Evolutionary conservation across 2,113 vertebrate genomes (phyloP), one percentile per base, ranked within the genome.

Genomic region (Pardalotus punctatus): DNA sequence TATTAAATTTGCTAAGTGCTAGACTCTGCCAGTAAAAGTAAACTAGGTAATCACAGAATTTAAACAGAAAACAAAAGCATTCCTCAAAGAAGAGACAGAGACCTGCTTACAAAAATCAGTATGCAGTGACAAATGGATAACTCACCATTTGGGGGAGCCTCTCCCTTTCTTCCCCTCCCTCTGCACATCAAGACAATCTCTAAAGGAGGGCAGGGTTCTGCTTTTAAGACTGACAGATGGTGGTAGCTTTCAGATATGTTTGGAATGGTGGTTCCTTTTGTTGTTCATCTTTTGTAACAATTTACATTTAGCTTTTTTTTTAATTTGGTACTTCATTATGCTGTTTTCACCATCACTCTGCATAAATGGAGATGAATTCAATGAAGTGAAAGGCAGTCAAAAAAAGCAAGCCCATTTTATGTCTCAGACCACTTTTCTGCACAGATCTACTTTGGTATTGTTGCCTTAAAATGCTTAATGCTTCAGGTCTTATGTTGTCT

Each of bases 141-240:
- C 22, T 90, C 18, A 27, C 2, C 0, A 0, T 29, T 38, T 42
- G 11, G 51, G 7, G 6, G 29, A 7, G 20, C 3, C 14, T 43
- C 17, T 27, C 5, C 14, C 16, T 33, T 76, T 71, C 33, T 67
- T 72, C 9, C 20, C 5, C 3, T 58, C 10, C 23, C 13, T 66
- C 48, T 54, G 19, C 38, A 7, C 8, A 38, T 25, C 11, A 70
- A 11, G 15, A 18, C 3, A 1, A 29, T 33, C 40, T 64, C 60
- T 62, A 51, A 54, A 66, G 12, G 12, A 28, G 15, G 14, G 18
- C 35, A n/a, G 9, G 2, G 12, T 60, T 89, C 29, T 62, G 7
- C 38, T 88, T 84, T 70, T 33, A 66, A 61, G 42, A n/a, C 33
- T 61, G 29, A 42, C 5, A 56, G 36, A 35, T 22, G 54, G 12